Conservation (phyloP, 1,140 invertebrate species). For the Idris sp. region DNA sequence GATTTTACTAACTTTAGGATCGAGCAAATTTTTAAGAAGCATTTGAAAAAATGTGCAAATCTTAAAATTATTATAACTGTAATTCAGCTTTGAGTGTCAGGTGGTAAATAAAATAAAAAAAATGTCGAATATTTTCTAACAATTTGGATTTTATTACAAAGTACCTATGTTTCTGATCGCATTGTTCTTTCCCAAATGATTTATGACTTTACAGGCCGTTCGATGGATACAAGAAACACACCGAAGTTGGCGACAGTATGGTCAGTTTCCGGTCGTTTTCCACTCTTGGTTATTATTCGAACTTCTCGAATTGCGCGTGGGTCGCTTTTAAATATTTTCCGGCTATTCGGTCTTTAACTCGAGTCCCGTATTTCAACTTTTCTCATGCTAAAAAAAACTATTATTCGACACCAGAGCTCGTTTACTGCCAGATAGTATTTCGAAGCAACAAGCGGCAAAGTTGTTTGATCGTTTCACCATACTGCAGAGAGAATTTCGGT, state of each 20-base stretch:
- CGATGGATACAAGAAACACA: slow-evolving; percentile 38
- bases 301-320: slow-evolving; percentile 54
- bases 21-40: too few relatives aligned
- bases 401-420: slow-evolving; percentile 38
- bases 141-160: slow-evolving; percentile 12
- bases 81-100: too few relatives aligned
- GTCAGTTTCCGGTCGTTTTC: slow-evolving; percentile 62
- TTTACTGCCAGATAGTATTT: slow-evolving; percentile 18
- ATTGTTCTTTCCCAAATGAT: slow-evolving; percentile 54
- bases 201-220: slow-evolving; percentile 34
- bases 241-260: slow-evolving; percentile 48
- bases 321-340: slow-evolving; percentile 32
- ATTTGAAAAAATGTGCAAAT: too few relatives aligned
- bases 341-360: slow-evolving; percentile 27
- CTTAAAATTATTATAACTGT: too few relatives aligned
- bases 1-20: too few relatives aligned
- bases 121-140: too few relatives aligned
- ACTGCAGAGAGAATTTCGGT: slow-evolving; percentile 31
- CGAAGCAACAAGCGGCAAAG: slow-evolving; percentile 5
- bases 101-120: too few relatives aligned
- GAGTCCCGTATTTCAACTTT: slow-evolving; percentile 42
- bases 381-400: slow-evolving; percentile 45
- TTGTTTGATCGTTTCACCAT: slow-evolving; percentile 39
- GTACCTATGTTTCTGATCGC: slow-evolving; percentile 14
- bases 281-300: slow-evolving; percentile 58